Conservation (phyloP, 2,888 invertebrate genomes). For the Drosophila rubida region DNA sequence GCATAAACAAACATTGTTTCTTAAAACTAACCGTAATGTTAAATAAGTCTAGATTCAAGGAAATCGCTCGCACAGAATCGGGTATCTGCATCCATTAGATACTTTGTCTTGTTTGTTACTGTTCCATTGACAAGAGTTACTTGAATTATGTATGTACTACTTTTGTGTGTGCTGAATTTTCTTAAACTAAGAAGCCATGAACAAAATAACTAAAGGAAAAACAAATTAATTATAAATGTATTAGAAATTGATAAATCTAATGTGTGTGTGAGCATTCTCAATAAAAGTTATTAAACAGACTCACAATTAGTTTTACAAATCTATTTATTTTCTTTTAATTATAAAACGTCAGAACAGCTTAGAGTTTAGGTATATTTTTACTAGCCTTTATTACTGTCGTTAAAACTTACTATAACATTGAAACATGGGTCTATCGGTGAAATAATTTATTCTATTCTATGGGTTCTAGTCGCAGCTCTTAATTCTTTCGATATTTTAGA, state of each 20-base stretch:
- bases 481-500: too few species aligned
- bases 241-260: constrained; percentile 53
- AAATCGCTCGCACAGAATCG: constrained; percentile 21
- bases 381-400: too few species aligned
- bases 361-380: too few species aligned
- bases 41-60: constrained; percentile 4
- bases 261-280: constrained; percentile 58
- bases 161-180: constrained; percentile 62
- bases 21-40: constrained; percentile 3
- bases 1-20: constrained; percentile 23
- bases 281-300: constrained; percentile 51
- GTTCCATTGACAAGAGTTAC: constrained; percentile 29
- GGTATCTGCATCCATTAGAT: constrained; percentile 39
- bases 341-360: too few species aligned
- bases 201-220: not conserved
- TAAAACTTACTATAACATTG: too few species aligned
- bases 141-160: constrained; percentile 47
- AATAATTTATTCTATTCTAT: too few species aligned
- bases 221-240: constrained; percentile 52
- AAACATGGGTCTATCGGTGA: too few species aligned
- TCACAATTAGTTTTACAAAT: not conserved
- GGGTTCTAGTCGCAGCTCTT: too few species aligned
- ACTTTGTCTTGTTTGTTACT: constrained; percentile 48
- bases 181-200: constrained; percentile 14
- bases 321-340: not conserved